Base-by-base conservation (phyloP, 2,888 invertebrate genomes). In the Exocentrus adspersus region DNA sequence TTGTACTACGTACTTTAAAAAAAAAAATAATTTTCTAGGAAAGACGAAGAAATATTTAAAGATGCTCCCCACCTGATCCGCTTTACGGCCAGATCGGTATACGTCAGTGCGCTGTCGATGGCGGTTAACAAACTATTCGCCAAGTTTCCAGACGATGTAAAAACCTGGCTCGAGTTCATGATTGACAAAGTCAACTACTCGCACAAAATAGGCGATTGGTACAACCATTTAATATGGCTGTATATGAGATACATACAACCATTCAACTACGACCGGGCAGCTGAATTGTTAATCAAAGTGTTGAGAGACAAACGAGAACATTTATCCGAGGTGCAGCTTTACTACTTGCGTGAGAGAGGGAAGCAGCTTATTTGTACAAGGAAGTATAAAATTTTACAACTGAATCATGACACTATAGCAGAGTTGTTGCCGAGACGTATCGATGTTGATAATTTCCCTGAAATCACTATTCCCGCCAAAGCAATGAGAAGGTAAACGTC, bases 221-320 rank as follows among this genome's bases (percentile, higher is more conserved):
- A 75, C 64, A 65, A 67, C 5, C 67, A 67, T 20, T 65, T 79
- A 37, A 71, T 74, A 17, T 64, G 62, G 65, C 32, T 74, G 19
- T 57, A 72, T 58, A 71, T 71, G 59, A 63, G 53, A 9, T 64
- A 72, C 37, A 50, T 73, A 42, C 51, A 68, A 19, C 59, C 50
- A 2, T 32, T 64, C 14, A 42, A 66, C 48, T 67, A 62, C 58
- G 53, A 64, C 10, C 72, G 87, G 86, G 86, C 86, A 0, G 86
- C 85, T 0, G 69, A 81, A 68, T 78, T 82, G 6, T 71, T 88
- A 32, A 64, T 86, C 12, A 77, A 82, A 64, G 87, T 84, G 0
- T 80, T 87, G 16, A 20, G 32, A 41, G 14, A 57, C 4, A 59
- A 78, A 78, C 12, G 74, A 64, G 43, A 66, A 53, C 64, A 52